A percentile compares a stretch with the other conserved stretches of the same genome.
These are phyloP conservation scores for Latrodectus hesperus DNA, from an alignment of 2,888 invertebrate species.

Conservation along the genomic window DNA sequence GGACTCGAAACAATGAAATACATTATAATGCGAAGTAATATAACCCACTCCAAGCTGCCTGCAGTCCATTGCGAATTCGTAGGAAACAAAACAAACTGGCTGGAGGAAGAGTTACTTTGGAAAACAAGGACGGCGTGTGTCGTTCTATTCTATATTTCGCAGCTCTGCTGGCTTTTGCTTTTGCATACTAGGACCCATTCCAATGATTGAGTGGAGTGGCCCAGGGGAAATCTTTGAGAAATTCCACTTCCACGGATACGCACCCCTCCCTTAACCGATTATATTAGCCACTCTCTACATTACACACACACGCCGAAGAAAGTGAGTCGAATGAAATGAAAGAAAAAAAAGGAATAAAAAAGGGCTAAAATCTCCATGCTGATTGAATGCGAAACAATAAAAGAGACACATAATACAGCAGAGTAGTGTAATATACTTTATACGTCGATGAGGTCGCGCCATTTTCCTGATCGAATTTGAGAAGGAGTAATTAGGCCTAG, in stretches of 20 bases:
- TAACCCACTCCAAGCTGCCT: too few species aligned
- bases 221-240: conserved; percentile 28
- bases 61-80: neutral
- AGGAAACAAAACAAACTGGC: neutral
- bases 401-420: neutral
- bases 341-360: neutral
- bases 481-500: neutral
- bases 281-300: conserved; percentile 5
- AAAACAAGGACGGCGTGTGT: neutral
- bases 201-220: conserved; percentile 6
- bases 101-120: neutral
- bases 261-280: neutral
- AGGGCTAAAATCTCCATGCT: conserved; percentile 2
- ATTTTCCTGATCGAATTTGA: neutral
- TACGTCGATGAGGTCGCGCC: neutral
- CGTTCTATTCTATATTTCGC: neutral
- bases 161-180: neutral
- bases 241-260: conserved; percentile 8
- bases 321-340: neutral
- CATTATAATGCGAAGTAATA: too few species aligned
- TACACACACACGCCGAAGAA: neutral
- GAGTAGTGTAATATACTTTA: neutral
- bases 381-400: conserved; percentile 5
- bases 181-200: conserved; percentile 24
- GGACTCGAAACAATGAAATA: too few species aligned